Evolutionary conservation across 2,113 vertebrate genomes (phyloP).

Genomic region (Ceyx cyanopectus): DNA sequence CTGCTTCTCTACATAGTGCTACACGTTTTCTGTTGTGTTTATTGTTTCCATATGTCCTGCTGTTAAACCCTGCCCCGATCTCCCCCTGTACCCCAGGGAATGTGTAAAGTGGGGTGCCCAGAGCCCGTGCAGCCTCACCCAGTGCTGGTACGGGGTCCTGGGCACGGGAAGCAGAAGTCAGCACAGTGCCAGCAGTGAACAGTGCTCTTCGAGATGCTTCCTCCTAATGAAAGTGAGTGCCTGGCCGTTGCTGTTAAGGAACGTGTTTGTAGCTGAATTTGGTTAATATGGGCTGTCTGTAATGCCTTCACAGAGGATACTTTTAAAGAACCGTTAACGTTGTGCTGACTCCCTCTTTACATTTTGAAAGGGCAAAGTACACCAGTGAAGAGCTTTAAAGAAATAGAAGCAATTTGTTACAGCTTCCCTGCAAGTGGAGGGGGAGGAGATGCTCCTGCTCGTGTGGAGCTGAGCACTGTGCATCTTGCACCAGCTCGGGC

Average conservation of each 20-base stretch:
- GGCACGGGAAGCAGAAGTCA: not conserved
- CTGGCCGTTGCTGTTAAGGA: not conserved
- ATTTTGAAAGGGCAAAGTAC: slow-evolving; percentile 47
- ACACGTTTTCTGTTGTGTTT: accelerated
- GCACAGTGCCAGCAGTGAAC: not conserved
- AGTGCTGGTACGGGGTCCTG: not conserved
- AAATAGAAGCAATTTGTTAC: slow-evolving; percentile 60
- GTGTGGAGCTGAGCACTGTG: accelerated
- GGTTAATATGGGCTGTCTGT: slow-evolving; percentile 46
- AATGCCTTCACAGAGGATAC: slow-evolving; percentile 26
- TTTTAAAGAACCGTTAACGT: slow-evolving; percentile 39
- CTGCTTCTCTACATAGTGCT: accelerated
- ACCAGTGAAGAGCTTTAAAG: slow-evolving; percentile 20
- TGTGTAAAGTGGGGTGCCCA: not conserved
- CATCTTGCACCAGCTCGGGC: not conserved
- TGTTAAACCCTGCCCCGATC: not conserved
- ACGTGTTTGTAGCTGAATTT: not conserved
- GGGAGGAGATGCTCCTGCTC: not conserved
- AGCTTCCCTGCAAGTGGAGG: accelerated
- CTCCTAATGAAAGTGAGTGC: not conserved
- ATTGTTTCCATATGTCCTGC: not conserved
- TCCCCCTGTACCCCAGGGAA: not conserved
- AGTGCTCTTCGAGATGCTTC: not conserved
- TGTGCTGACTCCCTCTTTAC: slow-evolving; percentile 30
- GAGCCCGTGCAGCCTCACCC: not conserved